Percentiles rank a stretch among this genome's conserved stretches.
Evolutionary conservation across 2,888 invertebrate genomes (phyloP).

Genomic region (Drosophila lacicola): DNA sequence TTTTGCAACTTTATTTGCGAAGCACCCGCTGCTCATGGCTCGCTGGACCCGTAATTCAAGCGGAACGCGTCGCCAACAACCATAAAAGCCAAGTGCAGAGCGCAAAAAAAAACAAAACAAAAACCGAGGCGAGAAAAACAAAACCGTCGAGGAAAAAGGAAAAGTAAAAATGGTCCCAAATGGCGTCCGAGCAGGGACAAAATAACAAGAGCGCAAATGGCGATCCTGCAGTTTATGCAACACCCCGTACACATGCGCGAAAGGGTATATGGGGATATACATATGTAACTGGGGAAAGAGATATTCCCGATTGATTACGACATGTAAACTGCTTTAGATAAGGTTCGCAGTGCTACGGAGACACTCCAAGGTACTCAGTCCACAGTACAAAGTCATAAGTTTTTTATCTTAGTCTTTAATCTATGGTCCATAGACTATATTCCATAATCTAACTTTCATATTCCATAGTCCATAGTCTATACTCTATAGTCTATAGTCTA

Average conservation of each 20-base stretch:
- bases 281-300: too few relatives aligned
- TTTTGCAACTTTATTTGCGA: conserved; percentile 68
- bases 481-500: accelerated
- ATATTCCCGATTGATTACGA: too few relatives aligned
- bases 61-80: conserved; percentile 73
- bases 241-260: not conserved
- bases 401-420: not conserved
- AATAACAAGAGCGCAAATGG: conserved; percentile 44
- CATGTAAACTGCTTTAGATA: too few relatives aligned
- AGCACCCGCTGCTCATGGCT: conserved; percentile 57
- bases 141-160: conserved; percentile 9
- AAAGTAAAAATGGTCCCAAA: conserved; percentile 51
- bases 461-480: not conserved
- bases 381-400: too few relatives aligned
- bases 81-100: conserved; percentile 74
- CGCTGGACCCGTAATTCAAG: conserved; percentile 78
- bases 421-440: not conserved
- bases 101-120: conserved; percentile 12
- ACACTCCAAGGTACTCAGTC: too few relatives aligned
- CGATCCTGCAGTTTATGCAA: conserved; percentile 23
- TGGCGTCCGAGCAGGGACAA: conserved; percentile 51
- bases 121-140: conserved; percentile 10
- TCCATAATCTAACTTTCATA: too few relatives aligned
- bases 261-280: not conserved
- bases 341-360: too few relatives aligned